Evolutionary conservation across 2,113 vertebrate species (phyloP).

Genomic region (Anoura caudifer): DNA sequence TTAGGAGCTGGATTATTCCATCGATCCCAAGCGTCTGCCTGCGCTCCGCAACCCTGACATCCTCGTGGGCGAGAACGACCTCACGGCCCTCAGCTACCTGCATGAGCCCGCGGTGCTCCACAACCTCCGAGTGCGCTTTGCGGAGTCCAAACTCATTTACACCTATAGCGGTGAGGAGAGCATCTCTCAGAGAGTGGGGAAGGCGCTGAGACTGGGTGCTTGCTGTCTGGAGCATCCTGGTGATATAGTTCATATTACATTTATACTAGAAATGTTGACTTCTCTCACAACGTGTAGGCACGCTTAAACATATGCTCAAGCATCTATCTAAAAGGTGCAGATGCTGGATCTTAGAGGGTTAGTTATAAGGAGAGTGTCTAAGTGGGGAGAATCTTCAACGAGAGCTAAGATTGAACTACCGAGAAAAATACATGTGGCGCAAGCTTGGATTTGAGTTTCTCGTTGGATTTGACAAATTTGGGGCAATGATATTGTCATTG

Average conservation of each 20-base stretch:
- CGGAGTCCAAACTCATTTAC: conserved; percentile 96
- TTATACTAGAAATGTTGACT: neutral
- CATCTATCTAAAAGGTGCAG: neutral
- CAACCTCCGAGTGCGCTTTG: conserved; percentile 94
- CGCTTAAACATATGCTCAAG: neutral
- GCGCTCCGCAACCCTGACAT: conserved; percentile 96
- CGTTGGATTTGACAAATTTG: neutral
- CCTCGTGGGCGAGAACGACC: conserved; percentile 98
- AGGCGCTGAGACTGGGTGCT: fast-evolving
- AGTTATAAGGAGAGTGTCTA: neutral
- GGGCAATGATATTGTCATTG: neutral
- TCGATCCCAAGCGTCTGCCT: conserved; percentile 87
- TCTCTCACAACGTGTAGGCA: neutral
- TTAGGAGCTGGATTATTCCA: conserved; percentile 85
- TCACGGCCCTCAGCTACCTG: conserved; percentile 98
- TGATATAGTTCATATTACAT: neutral
- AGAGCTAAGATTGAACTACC: neutral
- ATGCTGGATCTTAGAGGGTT: neutral
- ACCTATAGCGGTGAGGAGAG: conserved; percentile 93
- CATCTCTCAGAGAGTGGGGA: fast-evolving
- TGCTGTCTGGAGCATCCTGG: neutral
- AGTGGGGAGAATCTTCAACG: neutral
- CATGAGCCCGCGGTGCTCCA: conserved; percentile 96
- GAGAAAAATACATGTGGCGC: neutral
- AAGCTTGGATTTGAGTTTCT: neutral